Base-by-base conservation (phyloP, 37 sponge, comb jelly and placozoan species). In the Mnemiopsis leidyi region DNA sequence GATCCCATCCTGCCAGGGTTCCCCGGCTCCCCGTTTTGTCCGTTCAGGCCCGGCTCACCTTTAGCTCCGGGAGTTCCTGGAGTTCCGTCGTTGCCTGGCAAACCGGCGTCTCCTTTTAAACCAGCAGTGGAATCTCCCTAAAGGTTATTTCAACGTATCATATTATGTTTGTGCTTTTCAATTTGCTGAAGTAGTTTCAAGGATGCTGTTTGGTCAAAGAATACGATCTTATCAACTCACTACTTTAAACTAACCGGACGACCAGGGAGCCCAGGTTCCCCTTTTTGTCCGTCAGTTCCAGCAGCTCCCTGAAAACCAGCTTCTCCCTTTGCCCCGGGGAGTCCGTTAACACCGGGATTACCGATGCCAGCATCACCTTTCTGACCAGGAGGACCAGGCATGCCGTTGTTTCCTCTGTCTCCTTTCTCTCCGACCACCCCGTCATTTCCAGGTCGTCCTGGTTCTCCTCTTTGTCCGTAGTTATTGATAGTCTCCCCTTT, bases 171-270 rank as follows among this genome's bases (percentile, higher is more conserved):
- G n/a, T n/a, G n/a, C n/a, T n/a, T n/a, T n/a, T n/a, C n/a, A n/a
- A n/a, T n/a, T n/a, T n/a, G n/a, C n/a, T n/a, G n/a, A n/a, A n/a
- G n/a, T n/a, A n/a, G n/a, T n/a, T n/a, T n/a, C n/a, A n/a, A n/a
- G n/a, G n/a, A n/a, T n/a, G n/a, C n/a, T n/a, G n/a, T n/a, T n/a
- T n/a, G n/a, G n/a, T n/a, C n/a, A n/a, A n/a, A n/a, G n/a, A n/a
- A n/a, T n/a, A n/a, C n/a, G n/a, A n/a, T n/a, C n/a, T n/a, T n/a
- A n/a, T n/a, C n/a, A n/a, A n/a, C n/a, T n/a, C n/a, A n/a, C n/a
- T n/a, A n/a, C n/a, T 13, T 21, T 67, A 16, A 35, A 83, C 96
- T 93, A 68, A 95, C 96, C n/a, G 79, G 94, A 24, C 73, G 93
- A 93, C 96, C 96, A 28, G 79, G 48, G 37, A 34, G 25, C 9